Evolutionary conservation across 2,113 vertebrate genomes (phyloP), one percentile per base, ranked within the genome.

Genomic region (Brachypteracias leptosomus): DNA sequence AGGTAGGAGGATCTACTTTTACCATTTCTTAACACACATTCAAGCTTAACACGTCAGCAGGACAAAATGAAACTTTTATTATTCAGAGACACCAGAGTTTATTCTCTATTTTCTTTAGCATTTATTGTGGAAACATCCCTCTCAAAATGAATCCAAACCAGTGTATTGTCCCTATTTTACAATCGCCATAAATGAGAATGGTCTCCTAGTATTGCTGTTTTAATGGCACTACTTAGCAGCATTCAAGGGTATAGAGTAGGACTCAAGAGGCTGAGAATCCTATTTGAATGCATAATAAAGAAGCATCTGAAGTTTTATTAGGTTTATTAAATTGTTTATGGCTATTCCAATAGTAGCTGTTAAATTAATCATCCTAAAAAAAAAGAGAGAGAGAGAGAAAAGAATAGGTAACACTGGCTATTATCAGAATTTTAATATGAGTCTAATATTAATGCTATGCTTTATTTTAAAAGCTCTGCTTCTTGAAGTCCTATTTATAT

Each of bases 291-390:
- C 66, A 90, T 89, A 95, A 88, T 93, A 96, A 95, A 96, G 90
- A 96, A 90, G 65, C 73, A 93, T 84, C 92, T 78, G 76, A 97
- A 94, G 72, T 94, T 97, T 95, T 89, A 95, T 71, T 76, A n/a
- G 78, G 81, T 96, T 95, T 96, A 95, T 96, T 90, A 94, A 89
- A 95, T 93, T 90, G 95, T 96, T 97, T 96, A 96, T 85, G 65
- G 76, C 52, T 89, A 95, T 80, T 96, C 81, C 85, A 85, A 77
- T 44, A 89, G 76, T 17, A 35, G 61, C 47, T 78, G 80, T 96
- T 95, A 96, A 96, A 95, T 95, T 95, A 96, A 93, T 75, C 47
- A 86, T 36, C 79, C 65, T n/a, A 58, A 83, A 92, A 85, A 84
- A 76, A 67, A 47, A 70, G 24, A 19, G 9, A 8, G 6, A 33